Evolutionary conservation across 2,797 vertebrate species (phyloP).

Genomic region (Cottoperca gobio): DNA sequence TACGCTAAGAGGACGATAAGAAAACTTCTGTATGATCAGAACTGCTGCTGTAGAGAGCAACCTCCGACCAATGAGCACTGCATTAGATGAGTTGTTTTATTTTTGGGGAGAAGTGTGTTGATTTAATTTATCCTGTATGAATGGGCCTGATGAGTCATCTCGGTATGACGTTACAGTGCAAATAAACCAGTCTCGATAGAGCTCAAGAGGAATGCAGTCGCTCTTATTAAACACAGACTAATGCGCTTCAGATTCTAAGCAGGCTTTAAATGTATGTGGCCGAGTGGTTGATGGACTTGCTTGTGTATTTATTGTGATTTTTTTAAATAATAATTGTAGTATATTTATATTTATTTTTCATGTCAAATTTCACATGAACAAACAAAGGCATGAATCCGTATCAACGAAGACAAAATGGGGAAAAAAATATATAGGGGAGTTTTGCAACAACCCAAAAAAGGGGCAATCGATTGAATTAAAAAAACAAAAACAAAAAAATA

Average conservation of each 20-base stretch:
- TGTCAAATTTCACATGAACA: too few relatives aligned
- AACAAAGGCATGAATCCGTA: not conserved
- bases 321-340: not conserved
- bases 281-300: not conserved
- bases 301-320: conserved; percentile 1
- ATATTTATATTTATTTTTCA: not conserved
- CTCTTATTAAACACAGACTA: not conserved
- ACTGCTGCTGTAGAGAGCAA: not conserved
- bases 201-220: not conserved
- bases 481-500: too few relatives aligned
- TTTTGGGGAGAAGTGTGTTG: not conserved
- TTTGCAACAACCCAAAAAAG: not conserved
- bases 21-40: too few relatives aligned
- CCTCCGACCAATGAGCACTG: not conserved
- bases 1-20: too few relatives aligned
- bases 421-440: not conserved
- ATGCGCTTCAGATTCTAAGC: not conserved
- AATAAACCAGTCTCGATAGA: not conserved
- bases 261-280: too few relatives aligned
- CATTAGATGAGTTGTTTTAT: not conserved
- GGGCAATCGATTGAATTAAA: not conserved
- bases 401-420: not conserved
- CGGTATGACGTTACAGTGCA: not conserved
- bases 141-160: not conserved
- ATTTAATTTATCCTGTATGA: not conserved